Base-by-base conservation (phyloP, 2,888 invertebrate species). In the Tridacna gigas region DNA sequence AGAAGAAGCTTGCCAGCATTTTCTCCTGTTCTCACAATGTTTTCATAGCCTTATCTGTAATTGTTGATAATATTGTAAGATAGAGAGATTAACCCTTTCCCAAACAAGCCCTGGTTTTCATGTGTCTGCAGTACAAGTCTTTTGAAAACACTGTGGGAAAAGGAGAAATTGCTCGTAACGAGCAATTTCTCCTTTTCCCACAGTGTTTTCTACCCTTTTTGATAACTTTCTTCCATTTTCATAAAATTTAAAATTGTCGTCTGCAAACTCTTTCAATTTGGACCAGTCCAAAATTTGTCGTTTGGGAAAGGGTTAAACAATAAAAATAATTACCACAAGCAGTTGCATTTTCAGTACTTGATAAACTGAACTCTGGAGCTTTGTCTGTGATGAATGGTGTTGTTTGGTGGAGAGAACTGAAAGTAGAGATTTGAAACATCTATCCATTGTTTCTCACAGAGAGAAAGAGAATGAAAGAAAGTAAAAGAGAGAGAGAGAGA, bases 391-490 rank as follows among this genome's bases (percentile, higher is more conserved):
- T 45, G n/a, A 45, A 47, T n/a, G n/a, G n/a, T n/a, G 37, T 28
- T n/a, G 47, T 69, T 18, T 69, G 69, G n/a, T 69, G 69, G 0
- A 47, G 47, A 12, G 69, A 11, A 20, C 69, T 69, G 69, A 69
- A 69, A 69, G 13, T 47, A 1, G 45, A 45, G 13, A n/a, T 22
- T 22, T 22, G 22, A 63, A 37, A 2, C 7, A 37, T 37, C n/a
- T n/a, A n/a, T n/a, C n/a, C n/a, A n/a, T n/a, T n/a, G n/a, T n/a
- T n/a, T n/a, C n/a, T n/a, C n/a, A 37, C 3, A 37, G 37, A 37
- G 37, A 37, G 37, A 37, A 37, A 37, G 37, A 37, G 37, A 2
- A 37, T 4, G 3, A 37, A 2, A 37, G 37, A 37, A 7, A 37
- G 3, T 37, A 7, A 2, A 7, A 37, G 37, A 7, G 37, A 37